Base-by-base conservation (phyloP, 2,888 invertebrate species). In the Dendrolimus houi region DNA sequence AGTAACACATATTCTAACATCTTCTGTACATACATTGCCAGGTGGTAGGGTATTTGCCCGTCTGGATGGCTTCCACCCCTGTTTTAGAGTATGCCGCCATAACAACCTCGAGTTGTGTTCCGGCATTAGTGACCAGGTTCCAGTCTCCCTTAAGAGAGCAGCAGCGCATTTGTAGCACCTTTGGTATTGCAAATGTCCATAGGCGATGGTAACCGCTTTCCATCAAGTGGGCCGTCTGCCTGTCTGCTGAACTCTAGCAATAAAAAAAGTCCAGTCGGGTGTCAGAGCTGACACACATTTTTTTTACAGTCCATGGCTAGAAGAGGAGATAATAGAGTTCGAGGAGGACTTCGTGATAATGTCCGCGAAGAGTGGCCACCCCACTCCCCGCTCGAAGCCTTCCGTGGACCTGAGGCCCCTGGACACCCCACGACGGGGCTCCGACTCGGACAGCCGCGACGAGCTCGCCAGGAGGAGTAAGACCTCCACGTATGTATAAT, bases 291-390 rank as follows among this genome's bases (percentile, higher is more conserved):
- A 47, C 47, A 8, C 47, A 6, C 29, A 6, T 53, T 52, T 54
- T 0, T n/a, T 13, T 41, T 7, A 1, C 71, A 91, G 98, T 53
- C 97, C 98, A 0, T 98, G 98, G 98, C 96, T 97, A 85, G 92
- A 94, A 0, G 96, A 97, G 64, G 98, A 98, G 79, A 81, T 96
- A 40, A 91, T 96, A 63, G 98, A 98, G 75, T 98, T 95, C 78
- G 98, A 98, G 77, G 92, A 93, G 8, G 93, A 96, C 57, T 98
- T 94, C 78, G 89, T 94, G 56, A 94, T 98, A 52, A 92, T 94
- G 58, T 96, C 97, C 1, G 52, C 64, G 62, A 9, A 14, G 40
- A 29, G 57, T 58, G 54, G 52, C 54, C 29, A 29, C 29, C 29
- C 29, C 29, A 3, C 29, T 29, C 1, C 8, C 55, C 53, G 47